Base-by-base conservation (phyloP, 2,888 invertebrate genomes). In the Tetanocera ferruginea region DNA sequence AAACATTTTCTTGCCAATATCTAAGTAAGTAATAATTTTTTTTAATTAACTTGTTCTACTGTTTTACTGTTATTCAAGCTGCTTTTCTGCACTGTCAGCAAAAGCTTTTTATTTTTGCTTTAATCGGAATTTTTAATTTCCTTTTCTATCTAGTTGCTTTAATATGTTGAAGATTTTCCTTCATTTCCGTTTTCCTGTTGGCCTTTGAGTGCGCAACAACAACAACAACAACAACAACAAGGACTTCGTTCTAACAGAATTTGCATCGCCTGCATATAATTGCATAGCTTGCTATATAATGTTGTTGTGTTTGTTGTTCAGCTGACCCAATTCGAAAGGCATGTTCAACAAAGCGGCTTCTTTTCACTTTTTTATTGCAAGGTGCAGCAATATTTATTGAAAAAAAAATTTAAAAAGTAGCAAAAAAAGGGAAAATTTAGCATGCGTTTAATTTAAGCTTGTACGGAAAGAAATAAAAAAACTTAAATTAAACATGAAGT, bases 211-310 rank as follows among this genome's bases (percentile, higher is more conserved):
- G 60, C 11, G 14, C 17, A 28, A 23, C 60, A 17, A 23, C 60
- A 60, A 23, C 23, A 60, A 57, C 57, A 57, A 60, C 60, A 60
- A 60, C 60, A 60, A 23, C 28, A 60, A 60, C 60, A 60, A 60
- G 14, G 28, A 60, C 55, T 1, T 11, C 23, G 43, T 43, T 43
- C 43, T 43, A 43, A 43, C 14, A 55, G 23, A 55, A 55, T 43
- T 11, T 55, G 28, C 14, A 23, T 14, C 28, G 60, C 60, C 25
- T 60, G 25, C 23, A 60, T 60, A 14, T 60, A 23, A 60, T 25
- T 28, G 60, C 25, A 11, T 60, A 14, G 25, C 28, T 28, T 4
- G 1, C 8, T 25, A 25, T 3, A 11, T 60, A 19, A n/a, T 23
- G 57, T 28, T 25, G 57, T 57, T 60, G 17, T 14, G 25, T 25